phyloP scores from a whole-genome alignment of 2,113 vertebrate genomes.

The Aptenodytes forsteri region DNA sequence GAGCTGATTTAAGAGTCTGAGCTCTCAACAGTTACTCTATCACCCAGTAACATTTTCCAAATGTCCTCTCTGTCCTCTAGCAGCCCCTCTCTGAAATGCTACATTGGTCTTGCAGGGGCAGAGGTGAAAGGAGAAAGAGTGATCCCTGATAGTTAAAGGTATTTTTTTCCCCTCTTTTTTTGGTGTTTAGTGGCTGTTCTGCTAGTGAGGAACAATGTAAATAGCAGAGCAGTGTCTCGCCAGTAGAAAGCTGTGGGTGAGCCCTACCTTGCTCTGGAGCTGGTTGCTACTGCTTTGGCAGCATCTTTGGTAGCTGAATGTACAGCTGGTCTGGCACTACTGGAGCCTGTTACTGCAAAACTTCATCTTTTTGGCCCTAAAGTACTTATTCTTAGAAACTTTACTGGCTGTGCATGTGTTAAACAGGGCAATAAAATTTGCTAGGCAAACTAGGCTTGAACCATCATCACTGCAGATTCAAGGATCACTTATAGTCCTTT shows the following conservation, averaged over 20 bases:
- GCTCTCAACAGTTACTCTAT: background rate
- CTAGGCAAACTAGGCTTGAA: background rate
- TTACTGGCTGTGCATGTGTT: accelerated
- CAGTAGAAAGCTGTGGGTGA: background rate
- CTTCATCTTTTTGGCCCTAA: background rate
- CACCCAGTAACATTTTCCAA: accelerated
- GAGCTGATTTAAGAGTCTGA: background rate
- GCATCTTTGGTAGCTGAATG: background rate
- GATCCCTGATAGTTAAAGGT: background rate
- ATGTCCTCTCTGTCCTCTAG: accelerated
- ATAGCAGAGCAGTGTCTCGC: background rate
- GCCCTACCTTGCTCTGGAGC: background rate
- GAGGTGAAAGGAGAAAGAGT: background rate
- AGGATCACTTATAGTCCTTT: background rate
- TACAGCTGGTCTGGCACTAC: background rate
- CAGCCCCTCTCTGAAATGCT: background rate
- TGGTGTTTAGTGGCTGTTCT: background rate
- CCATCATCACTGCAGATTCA: background rate
- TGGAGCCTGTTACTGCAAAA: background rate
- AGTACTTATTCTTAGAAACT: background rate
- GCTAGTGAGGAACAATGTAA: background rate
- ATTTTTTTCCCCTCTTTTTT: accelerated
- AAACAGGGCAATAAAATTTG: background rate
- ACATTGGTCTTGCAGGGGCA: accelerated
- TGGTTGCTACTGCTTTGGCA: background rate